These are phyloP conservation scores for Anodontia alba DNA, from an alignment of 2,888 invertebrate species.

Conservation along the genomic window DNA sequence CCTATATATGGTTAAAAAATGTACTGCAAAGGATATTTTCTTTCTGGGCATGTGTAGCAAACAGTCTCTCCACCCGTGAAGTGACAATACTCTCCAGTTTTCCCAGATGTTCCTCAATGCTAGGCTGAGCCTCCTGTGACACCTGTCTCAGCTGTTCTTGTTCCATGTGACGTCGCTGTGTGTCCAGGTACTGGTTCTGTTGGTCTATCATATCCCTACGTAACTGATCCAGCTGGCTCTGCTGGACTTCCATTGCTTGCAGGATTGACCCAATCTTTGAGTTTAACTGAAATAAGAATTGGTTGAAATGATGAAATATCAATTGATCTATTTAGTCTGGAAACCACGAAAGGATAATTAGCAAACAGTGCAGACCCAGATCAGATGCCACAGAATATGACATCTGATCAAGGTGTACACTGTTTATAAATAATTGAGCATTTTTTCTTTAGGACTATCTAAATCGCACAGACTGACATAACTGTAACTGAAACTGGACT, in stretches of 20 bases:
- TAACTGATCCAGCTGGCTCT: conserved; percentile 75
- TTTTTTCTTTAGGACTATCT: no score
- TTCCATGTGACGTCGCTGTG: conserved; percentile 72
- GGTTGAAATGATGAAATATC: no score
- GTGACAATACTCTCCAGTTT: conserved; percentile 78
- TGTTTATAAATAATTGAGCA: no score
- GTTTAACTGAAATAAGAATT: conserved; percentile 73
- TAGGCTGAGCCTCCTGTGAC: conserved; percentile 69
- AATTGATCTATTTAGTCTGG: no score
- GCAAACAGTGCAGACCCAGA: no score
- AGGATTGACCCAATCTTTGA: conserved; percentile 70
- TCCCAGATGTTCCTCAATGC: conserved; percentile 78
- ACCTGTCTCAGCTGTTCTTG: conserved; percentile 75
- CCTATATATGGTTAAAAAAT: no score
- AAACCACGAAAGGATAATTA: no score
- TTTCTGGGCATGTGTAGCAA: conserved; percentile 77
- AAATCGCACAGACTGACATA: no score
- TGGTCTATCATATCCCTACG: conserved; percentile 77
- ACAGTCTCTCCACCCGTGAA: conserved; percentile 77
- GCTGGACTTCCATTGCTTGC: conserved; percentile 75
- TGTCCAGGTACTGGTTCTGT: conserved; percentile 74
- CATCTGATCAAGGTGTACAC: no score
- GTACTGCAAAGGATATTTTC: conserved; percentile 83
- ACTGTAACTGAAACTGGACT: no score
- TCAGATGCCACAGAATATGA: no score